These are phyloP conservation scores for Montifringilla adamsi DNA, from an alignment of 2,113 vertebrate species.

Conservation along the genomic window DNA sequence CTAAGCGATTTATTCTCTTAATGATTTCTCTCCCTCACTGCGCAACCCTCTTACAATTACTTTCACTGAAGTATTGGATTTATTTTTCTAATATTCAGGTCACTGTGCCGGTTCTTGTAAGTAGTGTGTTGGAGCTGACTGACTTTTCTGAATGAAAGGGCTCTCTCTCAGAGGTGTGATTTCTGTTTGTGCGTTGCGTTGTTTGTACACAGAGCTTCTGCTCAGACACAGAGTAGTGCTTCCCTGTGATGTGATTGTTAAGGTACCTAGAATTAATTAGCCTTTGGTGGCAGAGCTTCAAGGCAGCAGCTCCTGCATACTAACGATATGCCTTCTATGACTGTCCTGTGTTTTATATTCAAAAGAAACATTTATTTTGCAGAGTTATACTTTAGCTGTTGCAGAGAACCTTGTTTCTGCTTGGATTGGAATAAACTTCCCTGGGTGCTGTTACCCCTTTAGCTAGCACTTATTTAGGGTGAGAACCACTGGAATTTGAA, in stretches of 20 bases:
- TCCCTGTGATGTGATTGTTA: background rate
- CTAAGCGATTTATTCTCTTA: background rate
- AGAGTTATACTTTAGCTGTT: background rate
- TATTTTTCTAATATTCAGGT: background rate
- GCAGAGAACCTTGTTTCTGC: background rate
- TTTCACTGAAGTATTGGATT: background rate
- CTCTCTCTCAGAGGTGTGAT: constrained; percentile 7
- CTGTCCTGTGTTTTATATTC: background rate
- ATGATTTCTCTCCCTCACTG: background rate
- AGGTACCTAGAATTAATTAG: constrained; percentile 41
- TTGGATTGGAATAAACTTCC: background rate
- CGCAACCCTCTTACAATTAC: background rate
- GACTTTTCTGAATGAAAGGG: constrained; percentile 53
- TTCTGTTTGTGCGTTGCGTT: background rate
- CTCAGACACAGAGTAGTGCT: background rate
- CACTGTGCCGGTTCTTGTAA: background rate
- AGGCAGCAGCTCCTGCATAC: constrained; percentile 10
- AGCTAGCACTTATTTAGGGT: background rate
- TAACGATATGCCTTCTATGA: background rate
- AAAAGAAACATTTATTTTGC: background rate
- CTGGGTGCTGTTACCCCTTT: background rate
- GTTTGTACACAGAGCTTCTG: constrained; percentile 28
- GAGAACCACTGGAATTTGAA: background rate
- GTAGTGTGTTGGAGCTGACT: background rate
- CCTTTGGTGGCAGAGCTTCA: constrained; percentile 27